Base-by-base conservation (phyloP, 2,797 vertebrate genomes). In the Octomys mimax region DNA sequence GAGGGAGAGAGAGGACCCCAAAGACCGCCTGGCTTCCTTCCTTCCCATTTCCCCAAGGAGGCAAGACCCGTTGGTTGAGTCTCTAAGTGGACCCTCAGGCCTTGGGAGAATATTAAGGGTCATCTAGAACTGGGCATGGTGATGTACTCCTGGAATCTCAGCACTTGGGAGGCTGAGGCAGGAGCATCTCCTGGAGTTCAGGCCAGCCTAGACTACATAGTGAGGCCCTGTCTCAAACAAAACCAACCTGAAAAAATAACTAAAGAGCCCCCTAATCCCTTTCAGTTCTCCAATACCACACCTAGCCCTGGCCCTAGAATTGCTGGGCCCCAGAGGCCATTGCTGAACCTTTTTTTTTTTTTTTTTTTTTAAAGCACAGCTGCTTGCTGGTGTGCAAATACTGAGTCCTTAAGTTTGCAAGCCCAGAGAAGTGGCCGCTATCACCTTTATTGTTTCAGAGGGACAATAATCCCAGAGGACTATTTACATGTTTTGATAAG, bases 401-500 rank as follows among this genome's bases (percentile, higher is more conserved):
- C 70, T 91, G 68, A 81, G 5, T 13, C 36, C 71, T 54, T 18
- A 52, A 26, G 39, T 84, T 89, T 85, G 80, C 77, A 82, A 80
- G 71, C 59, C 57, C 39, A 16, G 62, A 64, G 33, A 80, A 91
- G 42, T 77, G 79, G 78, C 81, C 14, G 28, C 94, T 97, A 96
- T 97, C 96, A 97, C 92, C 87, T 92, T 94, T 86, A 98, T 97
- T 97, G 97, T 98, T 98, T 95, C n/a, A 54, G 83, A 92, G 62
- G 85, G 92, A 98, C 97, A 96, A 96, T 97, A 70, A 96, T 95
- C 94, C 95, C 95, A 79, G 92, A 91, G 89, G 54, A 89, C 92
- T 82, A 96, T 97, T 97, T 97, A 97, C 96, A 96, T 95, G 94
- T 70, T 95, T 96, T 96, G 97, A 97, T 96, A 97, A 95, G 88